These are phyloP conservation scores for Oceanodroma leucorhoa DNA, from an alignment of 2,797 vertebrate species.

Conservation along the genomic window DNA sequence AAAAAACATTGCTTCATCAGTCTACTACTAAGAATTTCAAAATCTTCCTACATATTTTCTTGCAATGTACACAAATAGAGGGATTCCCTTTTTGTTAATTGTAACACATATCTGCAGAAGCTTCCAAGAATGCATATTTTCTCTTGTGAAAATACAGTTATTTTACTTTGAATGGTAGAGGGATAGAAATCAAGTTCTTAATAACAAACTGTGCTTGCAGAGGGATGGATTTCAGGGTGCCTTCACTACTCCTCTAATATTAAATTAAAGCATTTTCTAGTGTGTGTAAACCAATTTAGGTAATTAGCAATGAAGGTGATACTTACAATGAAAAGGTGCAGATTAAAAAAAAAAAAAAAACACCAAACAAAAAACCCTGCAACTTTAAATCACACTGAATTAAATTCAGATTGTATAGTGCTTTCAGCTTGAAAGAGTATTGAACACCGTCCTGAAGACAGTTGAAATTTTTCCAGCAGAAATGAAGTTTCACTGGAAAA, in stretches of 20 bases:
- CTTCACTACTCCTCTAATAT: not conserved
- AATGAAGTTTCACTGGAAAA: not conserved
- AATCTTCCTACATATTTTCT: not conserved
- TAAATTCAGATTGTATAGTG: not conserved
- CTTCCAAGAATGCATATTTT: not conserved
- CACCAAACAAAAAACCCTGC: accelerated
- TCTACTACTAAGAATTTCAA: not conserved
- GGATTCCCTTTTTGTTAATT: not conserved
- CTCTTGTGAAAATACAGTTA: not conserved
- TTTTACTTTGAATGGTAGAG: not conserved
- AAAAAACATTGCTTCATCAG: not conserved
- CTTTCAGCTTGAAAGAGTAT: not conserved
- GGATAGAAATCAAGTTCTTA: not conserved
- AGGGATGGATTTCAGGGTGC: not conserved
- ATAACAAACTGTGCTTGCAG: not conserved
- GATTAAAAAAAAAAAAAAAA: not conserved
- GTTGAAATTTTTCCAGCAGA: not conserved
- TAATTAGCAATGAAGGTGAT: not conserved
- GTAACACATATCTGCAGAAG: not conserved
- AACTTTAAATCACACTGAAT: not conserved
- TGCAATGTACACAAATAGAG: not conserved
- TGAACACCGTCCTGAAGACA: not conserved
- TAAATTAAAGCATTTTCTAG: not conserved
- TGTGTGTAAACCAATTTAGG: not conserved
- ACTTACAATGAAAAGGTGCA: not conserved